Percentiles rank a stretch among this genome's conserved stretches.
Conservation (phyloP, 2,888 invertebrate genomes). For the Lasioglossum morio region DNA sequence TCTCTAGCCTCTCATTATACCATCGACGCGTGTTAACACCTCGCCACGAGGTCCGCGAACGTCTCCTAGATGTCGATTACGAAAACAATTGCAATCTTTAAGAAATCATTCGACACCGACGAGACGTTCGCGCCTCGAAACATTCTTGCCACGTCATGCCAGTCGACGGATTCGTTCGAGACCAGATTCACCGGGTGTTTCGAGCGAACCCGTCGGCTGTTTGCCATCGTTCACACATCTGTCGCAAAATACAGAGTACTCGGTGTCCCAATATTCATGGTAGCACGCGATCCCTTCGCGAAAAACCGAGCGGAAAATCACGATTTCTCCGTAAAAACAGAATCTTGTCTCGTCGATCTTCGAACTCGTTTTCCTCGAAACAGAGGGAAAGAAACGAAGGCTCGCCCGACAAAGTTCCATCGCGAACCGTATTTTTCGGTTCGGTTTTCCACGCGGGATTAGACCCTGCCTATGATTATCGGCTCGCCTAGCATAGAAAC, state of each 20-base stretch:
- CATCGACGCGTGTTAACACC: background rate
- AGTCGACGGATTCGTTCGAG: slow-evolving; percentile 24
- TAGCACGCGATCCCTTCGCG: background rate
- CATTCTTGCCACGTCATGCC: background rate
- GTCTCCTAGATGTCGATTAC: background rate
- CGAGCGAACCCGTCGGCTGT: background rate
- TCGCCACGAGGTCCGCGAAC: background rate
- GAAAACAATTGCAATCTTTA: background rate
- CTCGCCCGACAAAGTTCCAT: background rate
- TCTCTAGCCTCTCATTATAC: background rate
- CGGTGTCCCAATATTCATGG: background rate
- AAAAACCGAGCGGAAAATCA: background rate
- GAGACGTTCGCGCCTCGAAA: slow-evolving; percentile 3
- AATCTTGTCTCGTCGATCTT: background rate
- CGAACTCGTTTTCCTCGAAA: background rate
- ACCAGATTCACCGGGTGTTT: background rate
- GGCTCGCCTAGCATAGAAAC: background rate
- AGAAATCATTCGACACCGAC: background rate
- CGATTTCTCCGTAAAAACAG: background rate
- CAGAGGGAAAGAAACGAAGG: background rate
- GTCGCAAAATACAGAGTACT: slow-evolving; percentile 10
- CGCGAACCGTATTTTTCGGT: background rate
- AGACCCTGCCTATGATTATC: background rate
- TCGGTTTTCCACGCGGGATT: background rate
- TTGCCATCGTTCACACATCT: slow-evolving; percentile 8